phyloP scores from a whole-genome alignment of 2,888 invertebrate species.

The Anticlea derivata region DNA sequence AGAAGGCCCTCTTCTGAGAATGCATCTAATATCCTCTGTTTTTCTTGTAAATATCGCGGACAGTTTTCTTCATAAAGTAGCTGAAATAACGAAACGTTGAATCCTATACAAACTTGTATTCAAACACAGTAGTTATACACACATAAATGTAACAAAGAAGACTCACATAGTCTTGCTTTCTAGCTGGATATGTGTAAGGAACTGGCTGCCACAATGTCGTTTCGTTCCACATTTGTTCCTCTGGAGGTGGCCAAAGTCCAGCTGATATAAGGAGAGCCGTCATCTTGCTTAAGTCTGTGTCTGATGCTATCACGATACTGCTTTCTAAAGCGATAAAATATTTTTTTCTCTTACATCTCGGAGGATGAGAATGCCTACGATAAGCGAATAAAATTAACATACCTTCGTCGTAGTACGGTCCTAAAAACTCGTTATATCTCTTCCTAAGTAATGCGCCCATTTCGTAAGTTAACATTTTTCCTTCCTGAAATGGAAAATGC shows the following conservation, averaged over 20 bases:
- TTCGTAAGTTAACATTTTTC: conserved; percentile 81
- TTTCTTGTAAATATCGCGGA: conserved; percentile 73
- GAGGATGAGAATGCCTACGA: no score
- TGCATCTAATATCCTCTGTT: conserved; percentile 67
- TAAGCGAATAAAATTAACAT: conserved; percentile 22
- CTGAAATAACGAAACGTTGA: conserved; percentile 47
- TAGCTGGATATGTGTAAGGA: conserved; percentile 77
- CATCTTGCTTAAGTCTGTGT: conserved; percentile 89
- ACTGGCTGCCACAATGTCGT: conserved; percentile 85
- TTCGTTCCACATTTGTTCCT: conserved; percentile 78
- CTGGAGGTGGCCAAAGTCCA: conserved; percentile 87
- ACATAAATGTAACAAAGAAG: conserved; percentile 4
- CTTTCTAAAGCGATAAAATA: conserved; percentile 46
- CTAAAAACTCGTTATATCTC: conserved; percentile 78
- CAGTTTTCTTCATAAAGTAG: conserved; percentile 77
- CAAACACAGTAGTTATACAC: conserved; percentile 1
- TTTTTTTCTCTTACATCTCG: no score
- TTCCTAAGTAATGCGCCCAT: conserved; percentile 82
- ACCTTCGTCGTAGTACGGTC: conserved; percentile 72
- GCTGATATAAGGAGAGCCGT: conserved; percentile 88
- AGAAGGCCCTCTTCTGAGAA: conserved; percentile 71
- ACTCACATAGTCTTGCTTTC: conserved; percentile 69
- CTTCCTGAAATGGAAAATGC: conserved; percentile 67
- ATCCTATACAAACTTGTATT: neutral
- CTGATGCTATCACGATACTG: conserved; percentile 85